phyloP scores from a whole-genome alignment of 2,888 invertebrate genomes.

The Gymnocheta viridis region DNA sequence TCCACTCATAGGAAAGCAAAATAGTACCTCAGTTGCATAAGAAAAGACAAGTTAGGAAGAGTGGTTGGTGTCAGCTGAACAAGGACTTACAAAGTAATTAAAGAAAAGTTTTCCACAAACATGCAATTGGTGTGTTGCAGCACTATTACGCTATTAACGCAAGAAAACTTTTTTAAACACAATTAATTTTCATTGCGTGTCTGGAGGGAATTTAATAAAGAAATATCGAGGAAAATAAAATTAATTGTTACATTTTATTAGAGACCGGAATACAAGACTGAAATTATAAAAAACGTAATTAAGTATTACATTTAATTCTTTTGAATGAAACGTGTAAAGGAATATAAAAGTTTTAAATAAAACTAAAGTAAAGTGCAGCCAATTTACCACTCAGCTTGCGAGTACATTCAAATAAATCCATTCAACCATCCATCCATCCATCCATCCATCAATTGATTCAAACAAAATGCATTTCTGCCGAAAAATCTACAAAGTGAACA shows the following conservation, averaged over 20 bases:
- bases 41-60: background rate
- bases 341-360: background rate
- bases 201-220: conserved; percentile 21
- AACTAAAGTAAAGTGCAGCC: conserved; percentile 32
- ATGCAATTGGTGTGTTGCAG: conserved; percentile 42
- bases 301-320: background rate
- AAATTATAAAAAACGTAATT: background rate
- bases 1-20: background rate
- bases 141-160: conserved; percentile 21
- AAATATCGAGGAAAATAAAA: background rate
- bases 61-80: conserved; percentile 56
- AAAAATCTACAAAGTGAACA: conserved; percentile 55
- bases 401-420: conserved; percentile 39
- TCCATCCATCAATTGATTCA: conserved; percentile 34
- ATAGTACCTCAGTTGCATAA: background rate
- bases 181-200: conserved; percentile 72
- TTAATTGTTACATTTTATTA: conserved; percentile 37
- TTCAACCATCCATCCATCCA: conserved; percentile 16
- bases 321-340: conserved; percentile 12
- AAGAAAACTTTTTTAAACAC: conserved; percentile 58
- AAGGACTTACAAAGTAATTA: conserved; percentile 69
- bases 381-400: conserved; percentile 3
- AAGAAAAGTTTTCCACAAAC: conserved; percentile 45
- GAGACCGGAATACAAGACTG: background rate
- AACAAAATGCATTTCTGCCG: conserved; percentile 48